Conservation (phyloP, 2,797 vertebrate genomes). For the Chelonia mydas region DNA sequence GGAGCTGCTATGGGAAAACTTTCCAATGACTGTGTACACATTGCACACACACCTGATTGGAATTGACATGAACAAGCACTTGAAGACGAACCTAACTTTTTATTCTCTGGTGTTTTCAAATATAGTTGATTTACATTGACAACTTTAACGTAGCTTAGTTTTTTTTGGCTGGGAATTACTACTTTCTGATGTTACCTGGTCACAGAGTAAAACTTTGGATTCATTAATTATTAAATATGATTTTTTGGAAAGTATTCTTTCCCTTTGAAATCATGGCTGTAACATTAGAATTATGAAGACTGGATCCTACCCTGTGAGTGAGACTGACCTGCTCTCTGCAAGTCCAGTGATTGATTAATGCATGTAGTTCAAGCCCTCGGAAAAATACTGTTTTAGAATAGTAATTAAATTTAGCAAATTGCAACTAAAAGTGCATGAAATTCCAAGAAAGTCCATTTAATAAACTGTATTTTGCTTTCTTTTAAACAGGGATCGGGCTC, state of each 20-base stretch:
- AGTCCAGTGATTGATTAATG: not conserved
- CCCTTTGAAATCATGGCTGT: not conserved
- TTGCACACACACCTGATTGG: too few species aligned
- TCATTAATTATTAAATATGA: not conserved
- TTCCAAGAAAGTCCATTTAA: not conserved
- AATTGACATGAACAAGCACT: not conserved
- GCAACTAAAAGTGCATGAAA: not conserved
- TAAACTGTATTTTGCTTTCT: not conserved
- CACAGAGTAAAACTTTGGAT: not conserved
- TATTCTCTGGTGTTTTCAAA: not conserved
- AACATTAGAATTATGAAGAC: not conserved
- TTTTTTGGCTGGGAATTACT: not conserved
- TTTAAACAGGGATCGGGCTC: slow-evolving; percentile 92
- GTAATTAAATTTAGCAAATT: not conserved
- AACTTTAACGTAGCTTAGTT: not conserved
- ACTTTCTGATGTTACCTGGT: not conserved
- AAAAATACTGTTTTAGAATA: not conserved
- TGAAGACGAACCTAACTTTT: not conserved
- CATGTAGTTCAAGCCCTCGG: not conserved
- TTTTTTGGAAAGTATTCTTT: not conserved
- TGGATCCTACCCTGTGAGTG: not conserved
- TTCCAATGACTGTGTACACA: too few species aligned
- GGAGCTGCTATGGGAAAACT: too few species aligned
- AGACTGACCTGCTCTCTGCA: not conserved
- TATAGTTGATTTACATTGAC: not conserved